Evolutionary conservation across 2,888 invertebrate species (phyloP).

Genomic region (Cosmia pyralina): DNA sequence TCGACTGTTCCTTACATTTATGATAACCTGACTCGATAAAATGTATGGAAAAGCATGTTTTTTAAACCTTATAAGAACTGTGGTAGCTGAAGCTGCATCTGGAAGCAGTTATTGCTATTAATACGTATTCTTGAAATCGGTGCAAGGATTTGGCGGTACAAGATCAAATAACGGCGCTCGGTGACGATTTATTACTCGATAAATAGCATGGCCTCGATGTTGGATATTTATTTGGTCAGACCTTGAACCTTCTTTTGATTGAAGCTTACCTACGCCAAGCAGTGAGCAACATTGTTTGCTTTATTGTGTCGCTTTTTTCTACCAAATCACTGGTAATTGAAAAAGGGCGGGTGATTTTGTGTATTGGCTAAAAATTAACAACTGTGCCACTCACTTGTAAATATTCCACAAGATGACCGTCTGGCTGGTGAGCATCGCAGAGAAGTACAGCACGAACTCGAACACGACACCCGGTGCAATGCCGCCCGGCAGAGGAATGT

Average conservation of each 20-base stretch:
- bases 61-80: neutral
- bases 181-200: neutral
- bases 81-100: neutral
- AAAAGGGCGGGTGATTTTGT: neutral
- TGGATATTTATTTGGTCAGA: neutral
- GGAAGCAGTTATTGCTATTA: neutral
- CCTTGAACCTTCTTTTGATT: neutral
- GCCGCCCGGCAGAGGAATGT: slow-evolving; percentile 93
- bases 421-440: slow-evolving; percentile 95
- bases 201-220: neutral
- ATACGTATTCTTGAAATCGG: neutral
- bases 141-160: neutral
- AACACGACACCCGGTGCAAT: slow-evolving; percentile 94
- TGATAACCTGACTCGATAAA: neutral
- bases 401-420: slow-evolving; percentile 98
- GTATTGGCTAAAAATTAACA: neutral
- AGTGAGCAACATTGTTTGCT: neutral
- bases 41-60: neutral
- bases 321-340: neutral
- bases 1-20: neutral
- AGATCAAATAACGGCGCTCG: neutral
- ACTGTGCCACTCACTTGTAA: slow-evolving; percentile 90
- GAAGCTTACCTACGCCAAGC: neutral
- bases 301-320: neutral
- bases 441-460: slow-evolving; percentile 96